Evolutionary conservation across 2,888 invertebrate genomes (phyloP), one percentile per base, ranked within the genome.

Genomic region (Arge pagana): DNA sequence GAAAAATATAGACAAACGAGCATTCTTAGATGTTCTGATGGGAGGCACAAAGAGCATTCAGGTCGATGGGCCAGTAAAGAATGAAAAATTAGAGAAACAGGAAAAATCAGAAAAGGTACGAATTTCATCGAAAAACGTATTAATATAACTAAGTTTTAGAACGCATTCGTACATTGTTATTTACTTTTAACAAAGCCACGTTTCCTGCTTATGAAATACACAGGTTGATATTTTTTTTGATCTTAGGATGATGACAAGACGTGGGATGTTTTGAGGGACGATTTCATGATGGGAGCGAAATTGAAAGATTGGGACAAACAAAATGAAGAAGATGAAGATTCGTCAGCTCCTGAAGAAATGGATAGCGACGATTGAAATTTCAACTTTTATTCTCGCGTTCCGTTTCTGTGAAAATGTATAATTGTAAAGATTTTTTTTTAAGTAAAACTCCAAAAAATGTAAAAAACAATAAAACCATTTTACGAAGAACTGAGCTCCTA

Each of bases 231-330:
- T 50, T 28, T 40, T 33, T 53, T 10, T 31, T 33, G 16, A 10
- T 26, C 11, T 30, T 28, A 18, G 10, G 35, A 37, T 61, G 31
- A 55, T n/a, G 58, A 60, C 30, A 61, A 64, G 56, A 58, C 70
- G 2, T 82, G 83, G 82, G 77, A 65, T 66, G 77, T 81, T 71
- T 79, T 79, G 69, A 82, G 88, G 57, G 91, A 93, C 67, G 93
- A 95, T 76, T 96, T 91, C 71, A 90, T 93, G 86, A 89, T 91
- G 82, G 90, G 89, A 57, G 88, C 89, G 23, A 89, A 89, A 78
- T 83, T 93, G 78, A 93, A 93, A 78, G 92, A 94, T 76, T 95
- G 95, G 95, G 92, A 94, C 70, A 90, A 90, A 76, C 84, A 89
- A 62, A 78, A 81, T 36, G 81, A 82, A 61, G 81, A 82, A 28